These are phyloP conservation scores for Holacanthus passer DNA, from an alignment of 2,113 vertebrate species.

Conservation along the genomic window DNA sequence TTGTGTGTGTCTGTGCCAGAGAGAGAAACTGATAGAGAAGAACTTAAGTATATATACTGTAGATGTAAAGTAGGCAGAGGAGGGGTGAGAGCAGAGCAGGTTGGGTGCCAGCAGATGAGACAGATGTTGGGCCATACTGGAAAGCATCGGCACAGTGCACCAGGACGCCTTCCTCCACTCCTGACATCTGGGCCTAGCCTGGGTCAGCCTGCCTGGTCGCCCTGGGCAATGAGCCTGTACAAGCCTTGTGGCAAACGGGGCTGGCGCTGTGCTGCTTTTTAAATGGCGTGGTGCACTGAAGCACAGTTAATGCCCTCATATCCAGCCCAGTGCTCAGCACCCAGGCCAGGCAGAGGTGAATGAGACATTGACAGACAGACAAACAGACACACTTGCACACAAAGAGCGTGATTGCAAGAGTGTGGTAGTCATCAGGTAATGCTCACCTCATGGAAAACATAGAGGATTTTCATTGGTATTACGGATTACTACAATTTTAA, in stretches of 20 bases:
- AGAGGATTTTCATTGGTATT: background rate
- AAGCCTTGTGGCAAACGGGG: conserved; percentile 91
- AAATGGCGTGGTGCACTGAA: conserved; percentile 91
- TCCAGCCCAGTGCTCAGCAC: conserved; percentile 89
- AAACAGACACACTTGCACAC: conserved; percentile 23
- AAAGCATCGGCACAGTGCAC: conserved; percentile 90
- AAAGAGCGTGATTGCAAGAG: conserved; percentile 34
- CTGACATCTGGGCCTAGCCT: conserved; percentile 95
- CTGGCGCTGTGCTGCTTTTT: conserved; percentile 89
- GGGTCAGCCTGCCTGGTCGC: conserved; percentile 88
- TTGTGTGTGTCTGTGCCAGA: conserved; percentile 39
- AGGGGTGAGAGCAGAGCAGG: conserved; percentile 76
- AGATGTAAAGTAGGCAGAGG: conserved; percentile 54
- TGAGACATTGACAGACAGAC: conserved; percentile 75
- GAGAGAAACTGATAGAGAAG: conserved; percentile 57
- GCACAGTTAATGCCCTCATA: conserved; percentile 93
- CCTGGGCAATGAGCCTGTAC: conserved; percentile 91
- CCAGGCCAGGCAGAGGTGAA: conserved; percentile 90
- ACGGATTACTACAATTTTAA: conserved; percentile 1
- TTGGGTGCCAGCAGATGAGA: conserved; percentile 92
- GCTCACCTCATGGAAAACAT: conserved; percentile 9
- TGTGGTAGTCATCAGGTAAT: conserved; percentile 10
- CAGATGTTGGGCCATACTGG: conserved; percentile 97
- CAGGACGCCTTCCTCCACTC: conserved; percentile 90
- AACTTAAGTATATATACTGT: conserved; percentile 44